Evolutionary conservation across 1,140 invertebrate genomes (phyloP).

Genomic region (Drosophila sechellia): DNA sequence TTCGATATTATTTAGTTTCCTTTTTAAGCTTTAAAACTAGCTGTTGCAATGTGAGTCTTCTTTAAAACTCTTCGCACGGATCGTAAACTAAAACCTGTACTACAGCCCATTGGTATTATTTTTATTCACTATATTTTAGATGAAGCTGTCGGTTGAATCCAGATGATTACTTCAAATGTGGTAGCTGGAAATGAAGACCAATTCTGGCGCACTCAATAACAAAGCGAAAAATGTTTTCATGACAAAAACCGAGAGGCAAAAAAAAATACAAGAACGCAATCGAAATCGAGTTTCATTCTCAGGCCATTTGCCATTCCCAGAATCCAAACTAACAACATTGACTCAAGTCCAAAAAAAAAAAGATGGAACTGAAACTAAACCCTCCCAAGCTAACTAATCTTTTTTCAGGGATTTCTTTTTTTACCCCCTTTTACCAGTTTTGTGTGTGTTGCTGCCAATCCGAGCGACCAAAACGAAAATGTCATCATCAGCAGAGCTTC

Average conservation of each 20-base stretch:
- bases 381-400: slow-evolving; percentile 72
- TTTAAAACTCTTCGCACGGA: too few species aligned
- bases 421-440: neutral
- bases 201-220: slow-evolving; percentile 33
- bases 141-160: neutral
- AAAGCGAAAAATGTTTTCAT: slow-evolving; percentile 42
- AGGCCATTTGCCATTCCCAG: slow-evolving; percentile 42
- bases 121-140: neutral
- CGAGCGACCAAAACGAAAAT: slow-evolving; percentile 74
- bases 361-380: slow-evolving; percentile 26
- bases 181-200: slow-evolving; percentile 8
- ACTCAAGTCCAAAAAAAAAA: slow-evolving; percentile 51
- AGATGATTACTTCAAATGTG: slow-evolving; percentile 2
- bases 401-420: slow-evolving; percentile 64
- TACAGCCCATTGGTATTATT: too few species aligned
- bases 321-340: slow-evolving; percentile 58
- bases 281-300: slow-evolving; percentile 69
- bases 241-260: slow-evolving; percentile 29
- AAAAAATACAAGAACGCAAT: slow-evolving; percentile 22
- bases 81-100: neutral
- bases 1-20: neutral
- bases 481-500: slow-evolving; percentile 80
- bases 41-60: too few species aligned
- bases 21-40: neutral
- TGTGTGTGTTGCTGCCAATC: slow-evolving; percentile 53